A percentile compares a stretch with the other conserved stretches of the same genome.
These are phyloP conservation scores for Chrysolina oricalcia DNA, from an alignment of 2,888 invertebrate species.

Conservation along the genomic window DNA sequence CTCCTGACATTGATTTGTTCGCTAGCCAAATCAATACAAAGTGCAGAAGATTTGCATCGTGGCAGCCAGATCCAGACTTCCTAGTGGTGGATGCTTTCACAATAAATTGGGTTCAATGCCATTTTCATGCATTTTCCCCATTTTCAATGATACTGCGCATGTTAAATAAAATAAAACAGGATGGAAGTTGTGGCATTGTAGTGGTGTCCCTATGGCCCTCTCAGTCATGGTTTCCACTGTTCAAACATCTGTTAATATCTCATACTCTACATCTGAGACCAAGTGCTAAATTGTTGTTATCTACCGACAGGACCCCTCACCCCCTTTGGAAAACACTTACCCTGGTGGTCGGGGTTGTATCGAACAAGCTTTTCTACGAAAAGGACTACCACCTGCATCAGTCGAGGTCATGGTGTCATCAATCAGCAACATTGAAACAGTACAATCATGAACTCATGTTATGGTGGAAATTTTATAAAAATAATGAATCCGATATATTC, in stretches of 20 bases:
- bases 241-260: neutral
- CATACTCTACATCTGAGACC: slow-evolving; percentile 32
- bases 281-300: slow-evolving; percentile 34
- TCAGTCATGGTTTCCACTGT: neutral
- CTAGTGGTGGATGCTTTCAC: slow-evolving; percentile 29
- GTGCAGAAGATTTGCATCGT: slow-evolving; percentile 32
- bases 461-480: slow-evolving; percentile 34
- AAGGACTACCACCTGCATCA: slow-evolving; percentile 31
- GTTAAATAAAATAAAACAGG: slow-evolving; percentile 15
- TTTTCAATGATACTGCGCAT: slow-evolving; percentile 10
- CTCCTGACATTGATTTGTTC: slow-evolving; percentile 13
- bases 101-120: slow-evolving; percentile 20
- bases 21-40: neutral
- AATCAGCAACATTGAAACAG: slow-evolving; percentile 31
- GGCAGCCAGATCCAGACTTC: slow-evolving; percentile 28
- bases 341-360: slow-evolving; percentile 36
- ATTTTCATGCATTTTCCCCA: slow-evolving; percentile 32
- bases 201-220: slow-evolving; percentile 27
- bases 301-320: slow-evolving; percentile 39
- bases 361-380: slow-evolving; percentile 25
- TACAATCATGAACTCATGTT: slow-evolving; percentile 27
- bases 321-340: slow-evolving; percentile 35
- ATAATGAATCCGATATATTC: slow-evolving; percentile 7
- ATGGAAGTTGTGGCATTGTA: slow-evolving; percentile 22
- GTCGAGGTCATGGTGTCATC: slow-evolving; percentile 36